phyloP scores from a whole-genome alignment of 2,888 invertebrate species.

The Branchipolynoe longqiensis region DNA sequence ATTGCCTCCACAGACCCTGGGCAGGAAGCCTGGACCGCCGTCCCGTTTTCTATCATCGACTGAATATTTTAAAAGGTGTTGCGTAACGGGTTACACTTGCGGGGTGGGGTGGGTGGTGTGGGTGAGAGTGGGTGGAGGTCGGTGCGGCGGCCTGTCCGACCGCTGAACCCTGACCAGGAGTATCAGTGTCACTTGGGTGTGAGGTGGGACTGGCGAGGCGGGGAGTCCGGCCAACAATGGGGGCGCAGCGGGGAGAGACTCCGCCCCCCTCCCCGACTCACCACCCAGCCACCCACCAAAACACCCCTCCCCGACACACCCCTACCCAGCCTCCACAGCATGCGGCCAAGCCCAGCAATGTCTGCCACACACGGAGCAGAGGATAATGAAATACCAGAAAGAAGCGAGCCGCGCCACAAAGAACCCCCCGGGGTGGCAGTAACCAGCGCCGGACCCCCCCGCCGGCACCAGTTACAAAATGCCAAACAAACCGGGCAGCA shows the following conservation, averaged over 20 bases:
- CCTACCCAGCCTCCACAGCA: background rate
- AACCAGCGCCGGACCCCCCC: background rate
- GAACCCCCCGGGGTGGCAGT: constrained; percentile 30
- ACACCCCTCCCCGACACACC: background rate
- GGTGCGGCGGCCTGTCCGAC: background rate
- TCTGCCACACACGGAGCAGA: background rate
- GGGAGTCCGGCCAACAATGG: background rate
- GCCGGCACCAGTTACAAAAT: constrained; percentile 46
- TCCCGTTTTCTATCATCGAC: constrained; percentile 55
- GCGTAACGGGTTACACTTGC: constrained; percentile 30
- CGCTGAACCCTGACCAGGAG: background rate
- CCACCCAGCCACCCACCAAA: background rate
- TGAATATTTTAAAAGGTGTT: constrained; percentile 56
- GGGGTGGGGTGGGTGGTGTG: background rate
- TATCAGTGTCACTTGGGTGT: constrained; percentile 45
- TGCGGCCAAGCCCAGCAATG: background rate
- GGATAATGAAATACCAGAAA: constrained; percentile 47
- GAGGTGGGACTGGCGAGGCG: constrained; percentile 3
- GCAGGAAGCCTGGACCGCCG: background rate
- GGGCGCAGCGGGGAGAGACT: background rate
- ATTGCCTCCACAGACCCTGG: constrained; percentile 45
- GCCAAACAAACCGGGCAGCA: constrained; percentile 18
- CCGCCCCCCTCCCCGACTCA: background rate
- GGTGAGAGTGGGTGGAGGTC: background rate
- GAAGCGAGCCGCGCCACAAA: background rate